These are phyloP conservation scores for Zaprionus bogoriensis DNA, from an alignment of 2,888 invertebrate species.

Conservation along the genomic window DNA sequence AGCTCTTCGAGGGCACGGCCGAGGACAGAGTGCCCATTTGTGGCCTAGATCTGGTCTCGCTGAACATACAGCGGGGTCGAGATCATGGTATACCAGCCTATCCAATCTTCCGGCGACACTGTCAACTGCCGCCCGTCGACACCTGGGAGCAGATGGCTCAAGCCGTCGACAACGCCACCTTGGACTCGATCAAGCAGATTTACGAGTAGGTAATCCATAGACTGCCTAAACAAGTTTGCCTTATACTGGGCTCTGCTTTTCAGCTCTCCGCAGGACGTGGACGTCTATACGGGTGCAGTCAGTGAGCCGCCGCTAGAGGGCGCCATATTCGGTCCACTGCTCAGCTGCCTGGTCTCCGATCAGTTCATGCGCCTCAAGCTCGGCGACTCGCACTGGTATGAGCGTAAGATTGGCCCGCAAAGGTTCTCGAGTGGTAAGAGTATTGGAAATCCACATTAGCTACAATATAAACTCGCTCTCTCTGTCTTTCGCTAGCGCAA, in stretches of 20 bases:
- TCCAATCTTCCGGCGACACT: constrained; percentile 89
- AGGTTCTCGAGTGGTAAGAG: constrained; percentile 87
- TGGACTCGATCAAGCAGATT: constrained; percentile 86
- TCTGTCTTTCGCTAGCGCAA: constrained; percentile 85
- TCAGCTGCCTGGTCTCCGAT: constrained; percentile 92
- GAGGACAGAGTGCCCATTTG: constrained; percentile 83
- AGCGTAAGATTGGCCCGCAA: constrained; percentile 86
- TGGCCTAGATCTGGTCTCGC: constrained; percentile 92
- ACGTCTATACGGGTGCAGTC: constrained; percentile 93
- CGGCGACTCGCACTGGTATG: constrained; percentile 96
- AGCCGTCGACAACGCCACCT: constrained; percentile 87
- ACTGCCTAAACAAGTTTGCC: not conserved
- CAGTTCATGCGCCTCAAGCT: constrained; percentile 91
- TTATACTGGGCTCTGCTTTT: constrained; percentile 6
- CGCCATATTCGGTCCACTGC: constrained; percentile 92
- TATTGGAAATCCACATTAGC: too few relatives aligned
- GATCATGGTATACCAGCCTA: constrained; percentile 94
- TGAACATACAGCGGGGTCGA: constrained; percentile 94
- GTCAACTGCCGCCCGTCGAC: constrained; percentile 86
- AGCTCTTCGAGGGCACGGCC: constrained; percentile 77
- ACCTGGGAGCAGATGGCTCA: constrained; percentile 87
- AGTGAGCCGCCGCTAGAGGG: constrained; percentile 89
- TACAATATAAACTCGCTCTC: not conserved
- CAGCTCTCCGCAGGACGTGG: constrained; percentile 91
- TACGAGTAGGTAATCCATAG: constrained; percentile 84